phyloP scores from a whole-genome alignment of 2,113 vertebrate genomes.

The Gymnogyps californianus region DNA sequence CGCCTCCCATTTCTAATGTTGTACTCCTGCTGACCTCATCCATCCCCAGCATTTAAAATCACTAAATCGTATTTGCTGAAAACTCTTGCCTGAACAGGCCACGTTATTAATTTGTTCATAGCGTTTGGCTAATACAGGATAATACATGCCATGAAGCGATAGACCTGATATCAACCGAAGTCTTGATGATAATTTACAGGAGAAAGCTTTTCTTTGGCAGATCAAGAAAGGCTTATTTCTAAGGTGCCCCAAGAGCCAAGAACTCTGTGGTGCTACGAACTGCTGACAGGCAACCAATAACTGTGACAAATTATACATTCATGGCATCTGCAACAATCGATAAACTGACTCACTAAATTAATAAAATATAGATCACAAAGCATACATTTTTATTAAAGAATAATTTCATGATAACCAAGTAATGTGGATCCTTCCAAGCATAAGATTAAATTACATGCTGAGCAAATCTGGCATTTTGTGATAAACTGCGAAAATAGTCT shows the following conservation, averaged over 20 bases:
- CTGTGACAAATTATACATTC: slow-evolving; percentile 60
- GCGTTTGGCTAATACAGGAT: not conserved
- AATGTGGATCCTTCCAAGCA: slow-evolving; percentile 67
- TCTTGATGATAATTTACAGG: not conserved
- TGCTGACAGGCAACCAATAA: slow-evolving; percentile 32
- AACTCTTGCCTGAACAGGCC: not conserved
- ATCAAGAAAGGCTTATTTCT: not conserved
- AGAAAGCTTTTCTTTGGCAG: not conserved
- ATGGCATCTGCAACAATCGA: slow-evolving; percentile 39
- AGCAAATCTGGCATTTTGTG: slow-evolving; percentile 71
- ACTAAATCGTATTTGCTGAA: not conserved
- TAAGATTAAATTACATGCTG: slow-evolving; percentile 73
- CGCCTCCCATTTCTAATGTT: not conserved
- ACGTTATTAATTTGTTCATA: not conserved
- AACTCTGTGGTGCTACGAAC: not conserved
- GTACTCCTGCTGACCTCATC: not conserved
- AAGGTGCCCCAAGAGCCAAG: slow-evolving; percentile 15
- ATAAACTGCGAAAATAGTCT: slow-evolving; percentile 63
- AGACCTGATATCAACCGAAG: not conserved
- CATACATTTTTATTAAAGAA: slow-evolving; percentile 71
- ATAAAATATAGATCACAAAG: slow-evolving; percentile 67
- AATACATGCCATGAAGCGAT: not conserved
- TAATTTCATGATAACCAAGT: slow-evolving; percentile 67
- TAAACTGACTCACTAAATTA: slow-evolving; percentile 61
- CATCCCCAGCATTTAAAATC: not conserved